A percentile compares a stretch with the other conserved stretches of the same genome.
phyloP scores from a whole-genome alignment of 2,888 invertebrate species.

The Dichetophora obliterata region DNA sequence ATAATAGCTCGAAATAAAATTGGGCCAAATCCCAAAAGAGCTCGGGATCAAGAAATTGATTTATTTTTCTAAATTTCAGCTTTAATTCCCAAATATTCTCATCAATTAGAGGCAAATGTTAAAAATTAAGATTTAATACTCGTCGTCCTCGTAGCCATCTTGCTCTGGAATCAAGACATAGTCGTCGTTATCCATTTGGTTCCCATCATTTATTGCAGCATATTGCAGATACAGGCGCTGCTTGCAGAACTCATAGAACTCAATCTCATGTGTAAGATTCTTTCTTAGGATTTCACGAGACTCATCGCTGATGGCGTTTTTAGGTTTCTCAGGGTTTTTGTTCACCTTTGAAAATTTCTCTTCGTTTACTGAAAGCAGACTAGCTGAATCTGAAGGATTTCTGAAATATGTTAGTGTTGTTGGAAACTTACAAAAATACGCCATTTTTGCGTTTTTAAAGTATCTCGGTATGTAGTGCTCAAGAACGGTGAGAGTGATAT shows the following conservation, averaged over 20 bases:
- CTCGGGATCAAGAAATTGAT: too few relatives aligned
- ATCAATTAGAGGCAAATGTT: too few relatives aligned
- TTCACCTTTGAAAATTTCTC: conserved; percentile 73
- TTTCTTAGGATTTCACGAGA: conserved; percentile 84
- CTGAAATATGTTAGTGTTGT: background rate
- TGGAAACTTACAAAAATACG: conserved; percentile 81
- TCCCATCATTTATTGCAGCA: conserved; percentile 74
- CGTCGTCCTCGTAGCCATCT: conserved; percentile 37
- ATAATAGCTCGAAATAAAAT: too few relatives aligned
- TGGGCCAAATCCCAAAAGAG: too few relatives aligned
- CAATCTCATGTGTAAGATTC: conserved; percentile 89
- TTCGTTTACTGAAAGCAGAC: conserved; percentile 57
- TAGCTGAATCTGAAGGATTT: background rate
- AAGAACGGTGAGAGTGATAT: conserved; percentile 84
- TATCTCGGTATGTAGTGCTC: conserved; percentile 88
- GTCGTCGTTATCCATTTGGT: conserved; percentile 57
- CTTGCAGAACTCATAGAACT: conserved; percentile 91
- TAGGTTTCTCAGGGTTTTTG: conserved; percentile 75
- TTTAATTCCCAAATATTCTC: too few relatives aligned
- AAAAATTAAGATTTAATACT: background rate
- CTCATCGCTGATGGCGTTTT: conserved; percentile 74
- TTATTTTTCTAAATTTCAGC: too few relatives aligned
- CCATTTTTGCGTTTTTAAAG: conserved; percentile 80
- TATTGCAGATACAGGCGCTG: conserved; percentile 86
- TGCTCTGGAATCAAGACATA: conserved; percentile 62